Evolutionary conservation across 2,888 invertebrate species (phyloP).

Genomic region (Brachycybe producta): DNA sequence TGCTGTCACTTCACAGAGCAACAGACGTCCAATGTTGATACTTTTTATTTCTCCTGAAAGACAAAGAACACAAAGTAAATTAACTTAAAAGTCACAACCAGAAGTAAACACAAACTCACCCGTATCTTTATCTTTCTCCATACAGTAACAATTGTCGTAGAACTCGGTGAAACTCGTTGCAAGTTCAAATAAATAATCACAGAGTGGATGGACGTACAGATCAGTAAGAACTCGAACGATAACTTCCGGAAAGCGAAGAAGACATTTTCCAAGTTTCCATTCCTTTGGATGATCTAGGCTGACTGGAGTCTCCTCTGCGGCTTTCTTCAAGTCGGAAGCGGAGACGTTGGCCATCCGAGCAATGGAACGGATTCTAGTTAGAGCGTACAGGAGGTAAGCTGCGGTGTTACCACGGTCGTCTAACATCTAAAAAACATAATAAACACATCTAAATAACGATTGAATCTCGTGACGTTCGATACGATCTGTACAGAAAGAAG

Average conservation of each 20-base stretch:
- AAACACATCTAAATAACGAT: neutral
- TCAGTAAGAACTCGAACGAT: conserved; percentile 68
- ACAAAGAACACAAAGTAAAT: neutral
- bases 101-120: conserved; percentile 28
- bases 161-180: conserved; percentile 90
- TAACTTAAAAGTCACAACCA: neutral
- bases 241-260: conserved; percentile 76
- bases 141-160: conserved; percentile 93
- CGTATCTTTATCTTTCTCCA: conserved; percentile 67
- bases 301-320: conserved; percentile 47
- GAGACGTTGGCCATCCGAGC: conserved; percentile 61
- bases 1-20: conserved; percentile 86
- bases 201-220: conserved; percentile 69
- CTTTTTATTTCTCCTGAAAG: conserved; percentile 58
- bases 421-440: conserved; percentile 53
- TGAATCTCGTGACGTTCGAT: too few species aligned
- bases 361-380: conserved; percentile 85
- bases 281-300: conserved; percentile 79
- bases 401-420: conserved; percentile 99
- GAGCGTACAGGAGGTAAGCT: conserved; percentile 87
- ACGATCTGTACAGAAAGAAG: too few species aligned
- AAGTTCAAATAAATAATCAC: conserved; percentile 91
- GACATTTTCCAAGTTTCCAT: conserved; percentile 79
- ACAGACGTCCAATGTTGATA: conserved; percentile 71
- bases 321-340: conserved; percentile 45